Evolutionary conservation across 1,140 invertebrate genomes (phyloP), one percentile per base, ranked within the genome.

Genomic region (Scaptomyza hsui): DNA sequence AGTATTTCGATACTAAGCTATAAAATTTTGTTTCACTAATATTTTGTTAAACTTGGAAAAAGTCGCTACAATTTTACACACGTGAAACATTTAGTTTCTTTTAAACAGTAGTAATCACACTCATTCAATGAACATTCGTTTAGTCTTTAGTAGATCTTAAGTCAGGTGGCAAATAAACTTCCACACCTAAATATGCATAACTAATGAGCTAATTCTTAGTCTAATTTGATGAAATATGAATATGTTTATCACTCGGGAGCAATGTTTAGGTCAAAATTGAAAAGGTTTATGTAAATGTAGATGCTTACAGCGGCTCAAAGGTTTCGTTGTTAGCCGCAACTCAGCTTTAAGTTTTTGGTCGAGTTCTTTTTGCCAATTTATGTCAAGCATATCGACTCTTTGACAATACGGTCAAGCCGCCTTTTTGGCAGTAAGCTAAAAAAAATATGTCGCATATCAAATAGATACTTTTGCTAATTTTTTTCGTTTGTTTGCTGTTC

Each of bases 281-380:
- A 60, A 16, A 41, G n/a, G 59, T 65, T 72, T 82, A 74, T 77
- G 72, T 81, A 72, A 83, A 83, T 83, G 18, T 39, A 59, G 35
- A 52, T 42, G 47, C 49, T 78, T 61, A 82, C 64, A 70, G 44
- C 39, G 44, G 29, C 16, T 47, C 29, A 49, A 48, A 39, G 21
- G 24, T 12, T 13, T 39, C 44, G 29, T 13, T 29, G 47, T 37
- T 60, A 19, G 19, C 15, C 21, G 69, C 72, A 85, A 63, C 81
- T 81, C 64, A 70, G 71, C 57, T 83, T 29, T 42, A 19, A 26
- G 21, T 51, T 12, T 21, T 35, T 26, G 37, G 9, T 15, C 13
- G 5, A 16, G 39, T 48, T 48, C 13, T 9, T 47, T 47, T 19
- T 49, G 13, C 21, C 29, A 60, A 60, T 39, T 60, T 18, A 55